phyloP scores from a whole-genome alignment of 1,140 invertebrate genomes.

The Ectropis grisescens region DNA sequence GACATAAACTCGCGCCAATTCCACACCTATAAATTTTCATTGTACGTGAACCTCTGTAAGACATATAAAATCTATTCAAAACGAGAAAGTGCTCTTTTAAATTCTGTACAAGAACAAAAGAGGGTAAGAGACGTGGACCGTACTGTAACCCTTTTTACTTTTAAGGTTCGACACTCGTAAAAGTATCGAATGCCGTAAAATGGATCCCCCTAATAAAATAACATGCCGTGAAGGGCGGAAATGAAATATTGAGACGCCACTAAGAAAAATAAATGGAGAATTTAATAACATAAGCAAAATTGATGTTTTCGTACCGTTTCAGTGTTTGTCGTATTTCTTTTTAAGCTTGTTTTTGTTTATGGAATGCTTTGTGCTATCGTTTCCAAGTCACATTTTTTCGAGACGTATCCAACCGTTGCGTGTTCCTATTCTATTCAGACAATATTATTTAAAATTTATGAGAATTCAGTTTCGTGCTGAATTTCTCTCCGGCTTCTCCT shows the following conservation, averaged over 20 bases:
- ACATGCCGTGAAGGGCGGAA: conserved; percentile 30
- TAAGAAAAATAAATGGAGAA: conserved; percentile 19
- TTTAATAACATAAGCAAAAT: conserved; percentile 20
- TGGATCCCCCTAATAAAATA: conserved; percentile 42
- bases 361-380: conserved; percentile 10
- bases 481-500: too few species aligned
- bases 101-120: conserved; percentile 24
- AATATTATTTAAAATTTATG: conserved; percentile 18
- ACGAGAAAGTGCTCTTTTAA: conserved; percentile 18
- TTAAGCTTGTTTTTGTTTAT: conserved; percentile 7
- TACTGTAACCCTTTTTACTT: conserved; percentile 35
- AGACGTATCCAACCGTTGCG: conserved; percentile 12
- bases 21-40: too few species aligned
- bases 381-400: conserved; percentile 11
- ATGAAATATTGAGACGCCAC: conserved; percentile 33
- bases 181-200: conserved; percentile 44
- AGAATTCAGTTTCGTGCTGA: conserved; percentile 7
- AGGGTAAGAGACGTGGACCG: conserved; percentile 17
- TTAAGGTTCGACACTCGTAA: conserved; percentile 37
- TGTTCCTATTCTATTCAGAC: conserved; percentile 13
- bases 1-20: too few species aligned
- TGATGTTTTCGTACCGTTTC: conserved; percentile 6
- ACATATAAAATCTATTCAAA: conserved; percentile 21
- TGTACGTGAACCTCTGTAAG: too few species aligned
- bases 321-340: conserved; percentile 4